These are phyloP conservation scores for Eospalax fontanierii DNA, from an alignment of 2,797 vertebrate genomes.

Conservation along the genomic window DNA sequence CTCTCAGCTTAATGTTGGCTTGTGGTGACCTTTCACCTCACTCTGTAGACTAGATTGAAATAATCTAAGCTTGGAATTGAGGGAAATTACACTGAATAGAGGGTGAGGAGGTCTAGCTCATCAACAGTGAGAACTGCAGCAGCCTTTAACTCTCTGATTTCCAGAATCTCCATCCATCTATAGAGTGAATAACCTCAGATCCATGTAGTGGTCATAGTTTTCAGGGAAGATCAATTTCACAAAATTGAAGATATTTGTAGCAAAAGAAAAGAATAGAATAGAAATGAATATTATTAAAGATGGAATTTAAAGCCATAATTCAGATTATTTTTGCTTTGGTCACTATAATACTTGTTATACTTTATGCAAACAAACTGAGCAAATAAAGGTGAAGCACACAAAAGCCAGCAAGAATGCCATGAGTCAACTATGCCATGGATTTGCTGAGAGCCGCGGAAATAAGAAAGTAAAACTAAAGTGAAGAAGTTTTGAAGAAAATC, in stretches of 20 bases:
- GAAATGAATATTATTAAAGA: neutral
- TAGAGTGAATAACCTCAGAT: neutral
- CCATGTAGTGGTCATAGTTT: neutral
- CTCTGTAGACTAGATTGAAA: neutral
- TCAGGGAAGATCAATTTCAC: neutral
- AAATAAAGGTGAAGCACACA: neutral
- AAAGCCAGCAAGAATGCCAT: neutral
- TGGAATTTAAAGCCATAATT: constrained; percentile 3
- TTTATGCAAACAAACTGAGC: neutral
- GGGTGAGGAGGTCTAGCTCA: neutral
- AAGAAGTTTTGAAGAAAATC: neutral
- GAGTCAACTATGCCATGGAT: neutral
- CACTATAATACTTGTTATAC: neutral
- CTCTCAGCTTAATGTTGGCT: neutral
- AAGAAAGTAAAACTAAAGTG: neutral
- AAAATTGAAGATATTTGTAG: neutral
- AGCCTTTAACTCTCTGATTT: neutral
- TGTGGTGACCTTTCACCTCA: neutral
- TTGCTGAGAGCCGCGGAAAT: neutral
- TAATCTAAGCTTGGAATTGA: neutral
- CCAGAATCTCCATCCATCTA: neutral
- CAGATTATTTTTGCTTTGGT: neutral
- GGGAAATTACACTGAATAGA: neutral
- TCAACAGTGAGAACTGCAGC: neutral
- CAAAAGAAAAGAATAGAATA: neutral